Evolutionary conservation across 2,113 vertebrate species (phyloP), one percentile per base, ranked within the genome.

Genomic region (Ammospiza nelsoni): DNA sequence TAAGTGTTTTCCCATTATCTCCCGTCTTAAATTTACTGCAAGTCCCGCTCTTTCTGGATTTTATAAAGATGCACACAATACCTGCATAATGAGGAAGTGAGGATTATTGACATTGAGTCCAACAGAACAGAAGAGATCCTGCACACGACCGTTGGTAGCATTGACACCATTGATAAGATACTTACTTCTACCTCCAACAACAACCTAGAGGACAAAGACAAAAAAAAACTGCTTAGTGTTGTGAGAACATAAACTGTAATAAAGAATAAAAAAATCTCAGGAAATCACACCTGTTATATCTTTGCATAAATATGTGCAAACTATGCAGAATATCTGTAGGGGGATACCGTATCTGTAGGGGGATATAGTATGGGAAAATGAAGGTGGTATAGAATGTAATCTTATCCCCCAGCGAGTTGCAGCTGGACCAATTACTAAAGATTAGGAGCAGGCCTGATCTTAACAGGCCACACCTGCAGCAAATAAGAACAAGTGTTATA

Each of bases 11-110:
- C 48, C 25, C 15, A 57, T 37, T 59, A 19, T 25, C 48, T 35
- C 18, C 16, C 8, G 25, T 31, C 37, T 62, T 14, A 65, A 79
- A 48, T 41, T 63, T 25, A 65, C 16, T 11, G 22, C 37, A 76
- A 72, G 10, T 68, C 54, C 29, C 57, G 6, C 31, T 87, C 12
- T 52, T 74, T 58, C 12, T 19, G 23, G 9, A 66, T 84, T 83
- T 87, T 61, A 54, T n/a, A 68, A 95, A 48, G 28, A 80, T 37
- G 39, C 17, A 62, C 12, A 81, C 37, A 83, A 76, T 96, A 99
- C 99, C 99, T 99, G 99, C 99, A 99, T 99, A 86, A 99, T 99
- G 54, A 99, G 99, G 92, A 99, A 99, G 87, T 99, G 99, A 74
- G 99, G 99, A 82, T 99, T 99, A 97, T 99, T 99, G 85, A 99